phyloP scores from a whole-genome alignment of 2,888 invertebrate species.

The Rhagophthalmus giganteus region DNA sequence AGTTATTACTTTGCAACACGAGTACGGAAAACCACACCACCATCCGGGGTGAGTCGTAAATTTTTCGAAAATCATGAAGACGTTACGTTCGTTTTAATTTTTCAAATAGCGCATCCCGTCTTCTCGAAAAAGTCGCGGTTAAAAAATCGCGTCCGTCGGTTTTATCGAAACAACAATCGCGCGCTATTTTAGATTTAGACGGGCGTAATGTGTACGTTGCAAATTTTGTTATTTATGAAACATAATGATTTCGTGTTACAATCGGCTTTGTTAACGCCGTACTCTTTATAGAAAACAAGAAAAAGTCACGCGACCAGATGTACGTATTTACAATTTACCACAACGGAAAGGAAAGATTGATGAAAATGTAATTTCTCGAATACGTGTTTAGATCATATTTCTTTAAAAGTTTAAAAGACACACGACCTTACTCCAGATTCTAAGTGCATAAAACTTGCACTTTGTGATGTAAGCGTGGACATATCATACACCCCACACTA shows the following conservation, averaged over 20 bases:
- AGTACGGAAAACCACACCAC: slow-evolving; percentile 25
- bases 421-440: too few species aligned
- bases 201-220: slow-evolving; percentile 8
- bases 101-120: not conserved
- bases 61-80: not conserved
- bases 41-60: slow-evolving; percentile 16
- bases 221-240: slow-evolving; percentile 15
- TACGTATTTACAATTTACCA: not conserved
- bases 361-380: not conserved
- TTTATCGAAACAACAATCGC: too few species aligned
- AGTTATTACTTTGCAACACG: slow-evolving; percentile 37
- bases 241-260: slow-evolving; percentile 8
- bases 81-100: not conserved
- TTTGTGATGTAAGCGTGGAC: too few species aligned
- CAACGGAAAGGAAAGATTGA: not conserved
- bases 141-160: too few species aligned
- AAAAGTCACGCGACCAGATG: not conserved
- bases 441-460: too few species aligned
- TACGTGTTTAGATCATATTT: too few species aligned
- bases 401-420: too few species aligned
- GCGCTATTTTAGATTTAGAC: too few species aligned
- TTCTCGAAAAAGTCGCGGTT: not conserved
- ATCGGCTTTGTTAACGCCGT: slow-evolving; percentile 11
- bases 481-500: too few species aligned
- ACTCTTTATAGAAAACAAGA: slow-evolving; percentile 1